phyloP scores from a whole-genome alignment of 2,888 invertebrate species.

The Melinopterus prodromus region DNA sequence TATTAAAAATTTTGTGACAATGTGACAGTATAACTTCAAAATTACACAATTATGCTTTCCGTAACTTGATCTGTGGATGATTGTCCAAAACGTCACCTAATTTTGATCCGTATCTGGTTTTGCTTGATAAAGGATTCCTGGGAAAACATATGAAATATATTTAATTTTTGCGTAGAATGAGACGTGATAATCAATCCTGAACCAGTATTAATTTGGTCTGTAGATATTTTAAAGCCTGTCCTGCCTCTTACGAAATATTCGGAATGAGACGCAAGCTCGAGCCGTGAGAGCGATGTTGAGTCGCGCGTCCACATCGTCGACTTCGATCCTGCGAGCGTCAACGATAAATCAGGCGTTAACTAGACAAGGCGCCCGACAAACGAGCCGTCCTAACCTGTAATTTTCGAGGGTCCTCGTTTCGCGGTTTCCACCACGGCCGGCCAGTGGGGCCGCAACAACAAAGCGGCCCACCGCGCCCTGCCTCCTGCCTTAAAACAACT shows the following conservation, averaged over 20 bases:
- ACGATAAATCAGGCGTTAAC: constrained; percentile 57
- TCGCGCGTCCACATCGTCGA: constrained; percentile 19
- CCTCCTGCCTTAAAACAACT: constrained; percentile 38
- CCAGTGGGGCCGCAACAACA: background rate
- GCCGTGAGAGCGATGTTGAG: constrained; percentile 19
- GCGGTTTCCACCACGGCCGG: constrained; percentile 44
- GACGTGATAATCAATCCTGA: too few relatives aligned
- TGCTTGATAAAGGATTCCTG: too few relatives aligned
- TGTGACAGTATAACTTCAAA: too few relatives aligned
- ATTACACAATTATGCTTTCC: too few relatives aligned
- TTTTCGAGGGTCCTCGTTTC: constrained; percentile 49
- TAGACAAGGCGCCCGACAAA: constrained; percentile 60
- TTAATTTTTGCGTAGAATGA: too few relatives aligned
- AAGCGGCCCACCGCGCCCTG: background rate
- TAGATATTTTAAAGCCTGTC: background rate
- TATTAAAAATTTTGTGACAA: too few relatives aligned
- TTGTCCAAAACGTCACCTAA: too few relatives aligned
- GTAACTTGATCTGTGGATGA: too few relatives aligned
- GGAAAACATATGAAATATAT: too few relatives aligned
- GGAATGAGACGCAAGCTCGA: background rate
- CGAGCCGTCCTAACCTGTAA: constrained; percentile 58
- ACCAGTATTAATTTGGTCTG: background rate
- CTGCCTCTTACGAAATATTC: background rate
- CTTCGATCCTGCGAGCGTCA: constrained; percentile 31
- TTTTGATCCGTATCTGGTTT: too few relatives aligned